A percentile compares a stretch with the other conserved stretches of the same genome.
phyloP scores from a whole-genome alignment of 2,888 invertebrate species.

The Osedax frankpressi region DNA sequence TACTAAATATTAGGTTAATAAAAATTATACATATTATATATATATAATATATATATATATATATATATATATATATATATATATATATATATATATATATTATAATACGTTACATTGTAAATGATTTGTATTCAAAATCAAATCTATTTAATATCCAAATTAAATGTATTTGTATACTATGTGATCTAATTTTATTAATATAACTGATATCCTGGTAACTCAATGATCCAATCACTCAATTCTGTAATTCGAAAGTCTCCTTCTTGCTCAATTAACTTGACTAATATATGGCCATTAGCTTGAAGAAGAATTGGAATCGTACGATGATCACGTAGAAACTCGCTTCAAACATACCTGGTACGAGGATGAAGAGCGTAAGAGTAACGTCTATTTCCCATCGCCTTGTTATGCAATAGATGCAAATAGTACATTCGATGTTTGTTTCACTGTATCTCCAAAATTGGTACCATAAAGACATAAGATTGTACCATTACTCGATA shows the following conservation, averaged over 20 bases:
- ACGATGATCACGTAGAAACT: constrained; percentile 35
- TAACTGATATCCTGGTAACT: too few species aligned
- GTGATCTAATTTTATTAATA: neutral
- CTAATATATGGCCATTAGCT: constrained; percentile 6
- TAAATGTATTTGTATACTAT: too few species aligned
- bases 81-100: neutral
- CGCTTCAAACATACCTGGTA: constrained; percentile 41
- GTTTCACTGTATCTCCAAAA: too few species aligned
- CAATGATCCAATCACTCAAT: too few species aligned
- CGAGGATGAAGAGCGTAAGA: constrained; percentile 33
- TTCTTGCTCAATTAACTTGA: too few species aligned
- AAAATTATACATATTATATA: neutral
- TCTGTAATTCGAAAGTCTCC: too few species aligned
- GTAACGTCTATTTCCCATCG: constrained; percentile 53
- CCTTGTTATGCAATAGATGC: constrained; percentile 83
- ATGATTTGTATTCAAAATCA: too few species aligned
- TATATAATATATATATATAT: neutral
- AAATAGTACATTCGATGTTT: constrained; percentile 74
- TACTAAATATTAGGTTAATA: too few species aligned
- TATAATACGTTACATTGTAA: neutral
- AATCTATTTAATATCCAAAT: too few species aligned
- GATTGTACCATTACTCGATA: too few species aligned
- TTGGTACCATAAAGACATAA: too few species aligned
- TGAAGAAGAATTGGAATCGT: constrained; percentile 37
- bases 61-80: neutral